Evolutionary conservation across 2,797 vertebrate genomes (phyloP), one percentile per base, ranked within the genome.

Genomic region (Novumbra hubbsi): DNA sequence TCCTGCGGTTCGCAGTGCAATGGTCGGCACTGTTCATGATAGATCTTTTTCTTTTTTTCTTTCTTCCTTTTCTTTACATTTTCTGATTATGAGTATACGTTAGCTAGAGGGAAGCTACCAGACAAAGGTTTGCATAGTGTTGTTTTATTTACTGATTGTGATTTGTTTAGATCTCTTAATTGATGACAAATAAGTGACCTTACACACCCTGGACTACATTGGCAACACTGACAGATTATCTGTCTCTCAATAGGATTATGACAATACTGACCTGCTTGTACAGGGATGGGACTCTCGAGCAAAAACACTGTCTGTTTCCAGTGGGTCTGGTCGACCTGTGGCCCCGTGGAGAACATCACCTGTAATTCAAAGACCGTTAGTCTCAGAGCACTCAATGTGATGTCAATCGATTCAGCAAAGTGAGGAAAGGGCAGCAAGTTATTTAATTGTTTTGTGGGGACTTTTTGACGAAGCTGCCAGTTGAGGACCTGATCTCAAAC

Each of bases 261-360:
- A 11, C 11, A 6, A 45, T 27, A 89, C 90, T 85, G 71, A 98
- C 96, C 97, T 93, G 93, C 87, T 89, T 93, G 92, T 60, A 97
- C 94, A 71, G 92, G 62, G 75, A 97, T 70, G 4, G 97, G 96
- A 68, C 87, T 94, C 89, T 98, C 96, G 82, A 98, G 86, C 0
- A 97, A 93, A 90, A 99, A 97, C 34, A 96, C 2, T 0, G 95
- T 96, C 90, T 99, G 97, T 72, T 98, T 99, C 97, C 98, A 98
- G 86, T 99, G 98, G 0, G 97, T 99, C 87, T 91, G 94, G 71
- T 93, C 83, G 87, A 89, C 93, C 75, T 87, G 91, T 78, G 98
- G 96, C 82, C 96, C 93, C 21, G 97, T 98, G 75, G 97, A 99
- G 90, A 99, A 97, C 83, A 91, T 88, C 82, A 98, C 94, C 97